phyloP scores from a whole-genome alignment of 30 jellyfish, hydroid and myxozoan genomes.

The Cassiopea andromeda region DNA sequence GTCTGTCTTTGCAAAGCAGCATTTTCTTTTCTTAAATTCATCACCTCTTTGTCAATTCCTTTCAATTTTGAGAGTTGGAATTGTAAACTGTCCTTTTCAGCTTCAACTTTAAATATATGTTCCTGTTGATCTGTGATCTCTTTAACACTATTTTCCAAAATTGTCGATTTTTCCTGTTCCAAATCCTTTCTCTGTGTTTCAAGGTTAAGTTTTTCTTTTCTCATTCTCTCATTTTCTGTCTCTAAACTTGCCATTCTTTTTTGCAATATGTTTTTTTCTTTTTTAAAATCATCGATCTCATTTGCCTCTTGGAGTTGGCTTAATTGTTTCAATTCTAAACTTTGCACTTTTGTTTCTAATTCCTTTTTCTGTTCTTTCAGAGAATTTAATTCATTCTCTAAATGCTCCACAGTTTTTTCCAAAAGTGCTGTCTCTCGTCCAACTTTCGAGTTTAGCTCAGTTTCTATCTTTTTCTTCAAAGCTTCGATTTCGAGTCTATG shows the following conservation, averaged over 20 bases:
- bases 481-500: slow-evolving; percentile 59
- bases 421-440: slow-evolving; percentile 82
- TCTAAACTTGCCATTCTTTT: slow-evolving; percentile 39
- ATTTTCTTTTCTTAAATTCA: slow-evolving; percentile 55
- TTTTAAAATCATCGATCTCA: slow-evolving; percentile 69
- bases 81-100: slow-evolving; percentile 68
- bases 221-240: slow-evolving; percentile 43
- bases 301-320: slow-evolving; percentile 89
- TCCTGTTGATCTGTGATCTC: slow-evolving; percentile 95
- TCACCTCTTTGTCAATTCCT: slow-evolving; percentile 64
- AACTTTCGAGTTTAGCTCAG: slow-evolving; percentile 57
- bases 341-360: slow-evolving; percentile 87
- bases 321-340: slow-evolving; percentile 82
- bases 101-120: slow-evolving; percentile 57
- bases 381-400: slow-evolving; percentile 75
- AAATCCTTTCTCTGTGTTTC: slow-evolving; percentile 55
- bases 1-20: slow-evolving; percentile 65
- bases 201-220: slow-evolving; percentile 42
- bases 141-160: slow-evolving; percentile 93
- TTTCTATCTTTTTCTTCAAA: slow-evolving; percentile 57
- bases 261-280: slow-evolving; percentile 62
- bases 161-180: slow-evolving; percentile 82
- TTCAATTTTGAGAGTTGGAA: slow-evolving; percentile 38
- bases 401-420: slow-evolving; percentile 74
- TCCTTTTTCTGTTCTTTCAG: slow-evolving; percentile 94